These are phyloP conservation scores for Limnodromus scolopaceus DNA, from an alignment of 2,797 vertebrate species.

Conservation along the genomic window DNA sequence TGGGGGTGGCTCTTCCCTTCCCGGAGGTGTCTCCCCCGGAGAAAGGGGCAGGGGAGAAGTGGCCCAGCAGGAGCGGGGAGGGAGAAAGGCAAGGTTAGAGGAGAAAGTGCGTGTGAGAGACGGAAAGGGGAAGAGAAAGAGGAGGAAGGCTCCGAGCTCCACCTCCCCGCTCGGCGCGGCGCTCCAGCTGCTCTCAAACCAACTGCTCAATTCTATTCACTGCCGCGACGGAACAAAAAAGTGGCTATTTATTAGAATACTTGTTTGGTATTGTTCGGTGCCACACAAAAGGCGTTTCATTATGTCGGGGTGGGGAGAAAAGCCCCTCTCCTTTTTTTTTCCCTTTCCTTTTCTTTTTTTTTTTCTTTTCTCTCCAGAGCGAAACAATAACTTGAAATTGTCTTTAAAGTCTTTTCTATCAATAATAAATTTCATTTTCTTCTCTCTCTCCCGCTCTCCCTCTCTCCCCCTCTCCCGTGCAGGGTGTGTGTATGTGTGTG, in stretches of 20 bases:
- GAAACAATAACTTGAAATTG: slow-evolving; percentile 99
- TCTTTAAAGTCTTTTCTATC: slow-evolving; percentile 91
- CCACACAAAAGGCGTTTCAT: slow-evolving; percentile 97
- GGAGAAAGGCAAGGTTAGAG: background rate
- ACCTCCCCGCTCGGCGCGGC: slow-evolving; percentile 86
- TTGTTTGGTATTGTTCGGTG: slow-evolving; percentile 98
- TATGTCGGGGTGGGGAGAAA: slow-evolving; percentile 83
- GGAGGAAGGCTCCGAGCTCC: slow-evolving; percentile 81
- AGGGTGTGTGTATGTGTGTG: background rate
- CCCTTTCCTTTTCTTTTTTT: fast-evolving
- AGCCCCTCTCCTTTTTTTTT: slow-evolving; percentile 69
- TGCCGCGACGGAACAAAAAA: slow-evolving; percentile 90
- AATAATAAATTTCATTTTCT: slow-evolving; percentile 97
- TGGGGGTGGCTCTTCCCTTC: background rate
- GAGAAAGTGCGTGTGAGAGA: background rate
- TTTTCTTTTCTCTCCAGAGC: slow-evolving; percentile 77
- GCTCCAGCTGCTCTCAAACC: slow-evolving; percentile 95
- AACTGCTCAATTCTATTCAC: slow-evolving; percentile 95
- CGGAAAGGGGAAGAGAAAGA: slow-evolving; percentile 52
- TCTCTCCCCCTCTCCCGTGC: slow-evolving; percentile 80
- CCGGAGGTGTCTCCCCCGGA: background rate
- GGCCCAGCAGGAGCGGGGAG: background rate
- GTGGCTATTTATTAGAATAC: slow-evolving; percentile 98
- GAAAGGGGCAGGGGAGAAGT: background rate
- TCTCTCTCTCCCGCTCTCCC: slow-evolving; percentile 82